These are phyloP conservation scores for Axinella damicornis DNA, from an alignment of 37 sponge, comb jelly and placozoan species.

Conservation along the genomic window DNA sequence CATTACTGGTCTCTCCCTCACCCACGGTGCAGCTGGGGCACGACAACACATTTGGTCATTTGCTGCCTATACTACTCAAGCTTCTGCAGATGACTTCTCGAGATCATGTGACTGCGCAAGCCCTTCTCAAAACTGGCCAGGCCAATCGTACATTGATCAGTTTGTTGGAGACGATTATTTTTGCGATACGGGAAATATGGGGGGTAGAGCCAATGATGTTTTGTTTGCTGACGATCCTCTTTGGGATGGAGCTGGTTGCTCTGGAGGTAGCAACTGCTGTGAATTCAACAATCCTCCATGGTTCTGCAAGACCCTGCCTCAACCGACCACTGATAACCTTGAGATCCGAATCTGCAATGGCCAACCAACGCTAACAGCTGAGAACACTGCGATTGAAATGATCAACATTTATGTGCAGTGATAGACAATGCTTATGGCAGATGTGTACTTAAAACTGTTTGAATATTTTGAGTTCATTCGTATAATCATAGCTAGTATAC, in stretches of 20 bases:
- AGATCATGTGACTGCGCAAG: constrained; percentile 26
- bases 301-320: constrained; percentile 49
- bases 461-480: too few species aligned
- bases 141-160: too few species aligned
- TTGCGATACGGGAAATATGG: constrained; percentile 37
- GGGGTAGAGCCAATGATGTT: neutral
- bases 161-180: constrained; percentile 31
- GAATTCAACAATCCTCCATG: constrained; percentile 36
- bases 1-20: constrained; percentile 51
- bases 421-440: too few species aligned
- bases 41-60: constrained; percentile 61
- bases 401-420: too few species aligned
- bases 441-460: too few species aligned
- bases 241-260: constrained; percentile 62
- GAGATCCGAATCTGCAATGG: constrained; percentile 45
- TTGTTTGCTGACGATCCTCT: constrained; percentile 39
- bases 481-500: too few species aligned
- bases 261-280: constrained; percentile 48
- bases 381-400: too few species aligned
- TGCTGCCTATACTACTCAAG: constrained; percentile 22
- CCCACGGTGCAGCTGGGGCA: constrained; percentile 21
- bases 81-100: neutral
- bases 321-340: constrained; percentile 37
- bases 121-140: too few species aligned
- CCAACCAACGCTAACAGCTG: too few species aligned